A percentile compares a stretch with the other conserved stretches of the same genome.
phyloP scores from a whole-genome alignment of 2,113 vertebrate species.

The Haplochromis vanheusdeni region DNA sequence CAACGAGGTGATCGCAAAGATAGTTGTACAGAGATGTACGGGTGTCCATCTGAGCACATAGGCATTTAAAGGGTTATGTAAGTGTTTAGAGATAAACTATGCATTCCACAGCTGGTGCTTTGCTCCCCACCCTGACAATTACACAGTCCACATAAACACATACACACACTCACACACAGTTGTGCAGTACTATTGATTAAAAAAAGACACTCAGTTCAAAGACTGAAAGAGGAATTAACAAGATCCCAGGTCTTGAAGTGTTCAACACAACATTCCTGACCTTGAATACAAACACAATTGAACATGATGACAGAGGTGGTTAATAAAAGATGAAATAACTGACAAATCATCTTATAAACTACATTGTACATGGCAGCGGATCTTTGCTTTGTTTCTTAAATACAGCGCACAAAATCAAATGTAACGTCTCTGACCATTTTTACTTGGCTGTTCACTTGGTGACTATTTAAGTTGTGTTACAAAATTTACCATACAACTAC shows the following conservation, averaged over 20 bases:
- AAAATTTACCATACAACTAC: background rate
- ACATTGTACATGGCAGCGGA: background rate
- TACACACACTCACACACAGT: background rate
- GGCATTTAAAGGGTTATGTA: slow-evolving; percentile 42
- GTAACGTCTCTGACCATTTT: background rate
- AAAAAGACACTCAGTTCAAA: background rate
- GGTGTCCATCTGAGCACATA: background rate
- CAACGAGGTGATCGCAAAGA: background rate
- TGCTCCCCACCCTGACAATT: slow-evolving; percentile 43
- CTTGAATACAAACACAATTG: background rate
- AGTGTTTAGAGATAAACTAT: slow-evolving; percentile 33
- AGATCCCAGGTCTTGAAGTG: background rate
- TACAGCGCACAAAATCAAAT: background rate
- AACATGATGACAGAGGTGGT: background rate
- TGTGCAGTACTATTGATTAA: background rate
- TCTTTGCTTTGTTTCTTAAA: background rate
- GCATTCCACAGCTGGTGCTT: slow-evolving; percentile 41
- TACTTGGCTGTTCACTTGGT: background rate
- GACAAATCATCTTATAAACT: background rate
- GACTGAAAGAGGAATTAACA: background rate
- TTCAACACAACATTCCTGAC: background rate
- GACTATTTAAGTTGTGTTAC: background rate
- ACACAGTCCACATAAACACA: slow-evolving; percentile 8
- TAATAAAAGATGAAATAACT: background rate
- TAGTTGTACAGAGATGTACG: background rate